Evolutionary conservation across 2,113 vertebrate species (phyloP).

Genomic region (Oenanthe oenanthe): DNA sequence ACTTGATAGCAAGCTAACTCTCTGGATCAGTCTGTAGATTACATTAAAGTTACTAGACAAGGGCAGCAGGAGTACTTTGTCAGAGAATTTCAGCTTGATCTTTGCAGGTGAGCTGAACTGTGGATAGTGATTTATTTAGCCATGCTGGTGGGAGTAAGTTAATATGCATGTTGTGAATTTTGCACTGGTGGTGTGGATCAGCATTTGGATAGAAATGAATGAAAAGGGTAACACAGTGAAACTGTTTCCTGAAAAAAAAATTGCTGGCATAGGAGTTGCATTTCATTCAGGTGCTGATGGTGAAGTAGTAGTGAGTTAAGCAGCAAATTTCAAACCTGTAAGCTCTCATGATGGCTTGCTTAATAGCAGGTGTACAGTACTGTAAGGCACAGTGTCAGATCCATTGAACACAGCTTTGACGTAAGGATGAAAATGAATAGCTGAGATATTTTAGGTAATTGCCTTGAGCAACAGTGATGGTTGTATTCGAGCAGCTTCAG

Average conservation of each 20-base stretch:
- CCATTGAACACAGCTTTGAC: neutral
- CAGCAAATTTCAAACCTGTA: neutral
- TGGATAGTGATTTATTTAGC: neutral
- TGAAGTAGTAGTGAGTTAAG: neutral
- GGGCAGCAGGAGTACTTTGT: neutral
- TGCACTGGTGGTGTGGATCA: neutral
- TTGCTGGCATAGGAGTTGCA: neutral
- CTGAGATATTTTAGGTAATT: constrained; percentile 9
- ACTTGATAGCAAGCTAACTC: neutral
- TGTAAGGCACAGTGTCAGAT: neutral
- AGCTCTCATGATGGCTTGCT: neutral
- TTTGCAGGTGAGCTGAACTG: neutral
- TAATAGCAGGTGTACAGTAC: neutral
- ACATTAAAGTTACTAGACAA: neutral
- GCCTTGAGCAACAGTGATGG: neutral
- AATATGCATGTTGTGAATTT: neutral
- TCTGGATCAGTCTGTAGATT: neutral
- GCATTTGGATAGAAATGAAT: neutral
- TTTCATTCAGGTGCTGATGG: neutral
- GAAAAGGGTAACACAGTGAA: neutral
- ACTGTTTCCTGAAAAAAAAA: neutral
- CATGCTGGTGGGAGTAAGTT: neutral
- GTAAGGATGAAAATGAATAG: neutral
- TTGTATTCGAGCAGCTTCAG: neutral
- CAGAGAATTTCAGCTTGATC: neutral